Evolutionary conservation across 2,113 vertebrate species (phyloP), one percentile per base, ranked within the genome.

Genomic region (Protomyctophum bolini): DNA sequence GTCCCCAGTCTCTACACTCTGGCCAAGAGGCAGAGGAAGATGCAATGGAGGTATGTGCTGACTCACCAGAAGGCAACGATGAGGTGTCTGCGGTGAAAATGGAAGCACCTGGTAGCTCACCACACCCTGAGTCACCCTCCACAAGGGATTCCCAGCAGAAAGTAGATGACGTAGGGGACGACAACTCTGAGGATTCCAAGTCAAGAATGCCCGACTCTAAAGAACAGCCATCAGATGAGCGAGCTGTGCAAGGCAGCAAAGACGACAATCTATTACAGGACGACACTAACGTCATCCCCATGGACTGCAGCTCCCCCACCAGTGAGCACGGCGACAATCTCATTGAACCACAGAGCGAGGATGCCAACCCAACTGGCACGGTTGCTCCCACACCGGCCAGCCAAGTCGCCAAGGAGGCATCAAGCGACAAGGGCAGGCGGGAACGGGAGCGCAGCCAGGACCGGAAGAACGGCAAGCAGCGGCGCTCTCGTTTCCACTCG

Each of bases 401-500:
- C 58, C 80, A 75, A 28, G 62, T 15, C 2, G 0, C 70, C 55
- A 67, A 74, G 48, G 74, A 76, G 1, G 62, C 73, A 8, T 59
- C 73, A 8, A 28, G 59, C 4, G 1, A 66, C 58, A 80, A 58
- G 7, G 75, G 82, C 6, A 70, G 71, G 8, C 65, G 0, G n/a
- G 83, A 86, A 15, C 58, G 70, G 51, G 83, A 87, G 1, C 59
- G 45, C 45, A 88, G 68, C 62, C 71, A 68, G 56, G 93, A 93
- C 65, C 87, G 81, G 63, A 90, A 76, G 58, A 92, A 90, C 2
- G 83, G 85, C 21, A 92, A 75, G 28, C 88, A 86, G 58, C 79
- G 92, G 14, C 94, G 89, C 68, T 98, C 98, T 72, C 94, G 98
- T 61, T 99, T 99, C 88, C 98, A 99, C 80, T 98, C 98, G 6